Conservation (phyloP, 2,888 invertebrate genomes). For the Drosophila falleni region DNA sequence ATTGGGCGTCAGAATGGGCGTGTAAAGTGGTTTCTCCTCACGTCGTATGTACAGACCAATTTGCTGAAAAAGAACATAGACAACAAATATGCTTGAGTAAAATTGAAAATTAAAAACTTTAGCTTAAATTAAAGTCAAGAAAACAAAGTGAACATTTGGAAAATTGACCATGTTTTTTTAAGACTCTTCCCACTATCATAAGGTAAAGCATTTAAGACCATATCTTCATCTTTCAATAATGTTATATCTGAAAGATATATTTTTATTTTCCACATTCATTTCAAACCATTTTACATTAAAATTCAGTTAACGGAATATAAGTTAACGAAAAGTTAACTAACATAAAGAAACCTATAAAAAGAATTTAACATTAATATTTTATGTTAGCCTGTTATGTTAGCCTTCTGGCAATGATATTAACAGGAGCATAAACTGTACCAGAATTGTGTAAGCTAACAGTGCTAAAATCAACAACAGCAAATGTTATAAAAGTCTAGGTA, state of each 20-base stretch:
- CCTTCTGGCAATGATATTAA: not conserved
- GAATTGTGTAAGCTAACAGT: not conserved
- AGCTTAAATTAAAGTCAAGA: not conserved
- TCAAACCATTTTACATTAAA: too few species aligned
- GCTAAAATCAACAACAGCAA: not conserved
- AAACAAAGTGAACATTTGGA: not conserved
- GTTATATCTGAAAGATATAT: too few species aligned
- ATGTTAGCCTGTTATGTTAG: too few species aligned
- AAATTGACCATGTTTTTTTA: too few species aligned
- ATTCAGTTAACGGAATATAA: too few species aligned
- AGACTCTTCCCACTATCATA: too few species aligned
- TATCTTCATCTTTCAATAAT: not conserved
- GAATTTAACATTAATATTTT: not conserved
- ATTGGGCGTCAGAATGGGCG: slow-evolving; percentile 76
- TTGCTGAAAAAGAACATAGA: slow-evolving; percentile 73
- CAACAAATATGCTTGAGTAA: not conserved
- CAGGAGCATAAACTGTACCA: not conserved
- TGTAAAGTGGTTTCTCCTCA: slow-evolving; percentile 81
- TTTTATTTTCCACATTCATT: too few species aligned
- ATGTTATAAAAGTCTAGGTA: too few species aligned
- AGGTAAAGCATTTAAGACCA: too few species aligned
- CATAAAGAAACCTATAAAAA: too few species aligned
- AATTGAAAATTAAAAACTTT: not conserved
- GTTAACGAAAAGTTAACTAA: too few species aligned
- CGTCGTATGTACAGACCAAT: slow-evolving; percentile 81